Evolutionary conservation across 2,888 invertebrate species (phyloP).

Genomic region (Noctua comes): DNA sequence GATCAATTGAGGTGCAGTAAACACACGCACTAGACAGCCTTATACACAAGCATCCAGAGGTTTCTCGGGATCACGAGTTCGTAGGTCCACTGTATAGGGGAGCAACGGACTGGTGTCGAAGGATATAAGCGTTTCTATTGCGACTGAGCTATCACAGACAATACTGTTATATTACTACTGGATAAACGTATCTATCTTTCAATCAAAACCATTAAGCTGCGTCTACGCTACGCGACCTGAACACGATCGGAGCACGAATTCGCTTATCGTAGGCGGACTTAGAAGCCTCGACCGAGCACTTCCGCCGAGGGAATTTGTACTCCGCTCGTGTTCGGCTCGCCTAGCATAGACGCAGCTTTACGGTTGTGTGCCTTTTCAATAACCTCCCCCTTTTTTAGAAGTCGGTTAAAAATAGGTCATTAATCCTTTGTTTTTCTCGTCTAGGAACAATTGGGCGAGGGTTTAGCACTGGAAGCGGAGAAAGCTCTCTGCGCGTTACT

Average conservation of each 20-base stretch:
- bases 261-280: no score
- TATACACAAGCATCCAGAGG: no score
- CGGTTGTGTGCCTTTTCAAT: no score
- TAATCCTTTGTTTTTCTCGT: slow-evolving; percentile 34
- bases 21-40: not conserved
- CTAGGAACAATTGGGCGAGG: slow-evolving; percentile 96
- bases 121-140: not conserved
- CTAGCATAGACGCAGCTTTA: no score
- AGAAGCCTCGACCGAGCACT: no score
- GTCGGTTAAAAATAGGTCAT: not conserved
- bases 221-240: no score
- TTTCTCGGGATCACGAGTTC: not conserved
- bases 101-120: not conserved
- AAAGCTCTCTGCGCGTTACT: slow-evolving; percentile 97
- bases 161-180: not conserved
- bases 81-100: not conserved
- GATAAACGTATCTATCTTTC: not conserved
- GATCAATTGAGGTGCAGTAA: not conserved
- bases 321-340: no score
- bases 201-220: no score
- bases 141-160: not conserved
- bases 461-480: slow-evolving; percentile 97
- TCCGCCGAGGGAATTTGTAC: no score
- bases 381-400: no score
- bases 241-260: no score